These are phyloP conservation scores for Eulithis prunata DNA, from an alignment of 2,888 invertebrate species.

Conservation along the genomic window DNA sequence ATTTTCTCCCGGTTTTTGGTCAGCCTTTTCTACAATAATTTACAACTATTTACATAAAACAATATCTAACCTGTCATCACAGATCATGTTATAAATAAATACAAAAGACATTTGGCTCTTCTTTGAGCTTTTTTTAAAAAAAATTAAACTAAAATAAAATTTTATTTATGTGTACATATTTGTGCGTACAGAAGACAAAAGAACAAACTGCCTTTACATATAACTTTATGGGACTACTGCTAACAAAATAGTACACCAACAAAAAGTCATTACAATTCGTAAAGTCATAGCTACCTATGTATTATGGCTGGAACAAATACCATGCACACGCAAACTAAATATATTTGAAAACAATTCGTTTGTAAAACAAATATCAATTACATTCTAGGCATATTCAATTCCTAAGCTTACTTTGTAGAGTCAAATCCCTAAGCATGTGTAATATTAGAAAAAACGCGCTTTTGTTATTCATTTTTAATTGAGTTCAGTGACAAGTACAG, in stretches of 20 bases:
- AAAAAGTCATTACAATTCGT: conserved; percentile 5
- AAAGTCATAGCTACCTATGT: conserved; percentile 21
- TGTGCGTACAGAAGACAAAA: neutral
- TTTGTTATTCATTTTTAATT: neutral
- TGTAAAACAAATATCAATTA: conserved; percentile 15
- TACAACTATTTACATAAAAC: conserved; percentile 45
- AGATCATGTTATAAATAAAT: conserved; percentile 51
- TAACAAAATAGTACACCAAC: conserved; percentile 15
- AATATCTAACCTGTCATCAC: conserved; percentile 50
- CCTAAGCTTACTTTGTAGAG: conserved; percentile 14
- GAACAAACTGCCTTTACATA: conserved; percentile 11
- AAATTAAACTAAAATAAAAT: neutral
- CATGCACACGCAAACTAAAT: conserved; percentile 15
- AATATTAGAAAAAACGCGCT: neutral
- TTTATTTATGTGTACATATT: neutral
- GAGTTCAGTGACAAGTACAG: neutral
- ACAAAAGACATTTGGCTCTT: conserved; percentile 53
- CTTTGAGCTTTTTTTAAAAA: conserved; percentile 51
- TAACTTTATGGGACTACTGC: conserved; percentile 9
- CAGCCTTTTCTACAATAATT: conserved; percentile 40
- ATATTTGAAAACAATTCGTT: conserved; percentile 9
- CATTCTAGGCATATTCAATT: conserved; percentile 1
- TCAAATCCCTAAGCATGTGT: conserved; percentile 19
- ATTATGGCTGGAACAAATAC: conserved; percentile 13
- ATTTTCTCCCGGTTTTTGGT: conserved; percentile 35